phyloP scores from a whole-genome alignment of 1,140 invertebrate genomes.

The Oscheius sp. region DNA sequence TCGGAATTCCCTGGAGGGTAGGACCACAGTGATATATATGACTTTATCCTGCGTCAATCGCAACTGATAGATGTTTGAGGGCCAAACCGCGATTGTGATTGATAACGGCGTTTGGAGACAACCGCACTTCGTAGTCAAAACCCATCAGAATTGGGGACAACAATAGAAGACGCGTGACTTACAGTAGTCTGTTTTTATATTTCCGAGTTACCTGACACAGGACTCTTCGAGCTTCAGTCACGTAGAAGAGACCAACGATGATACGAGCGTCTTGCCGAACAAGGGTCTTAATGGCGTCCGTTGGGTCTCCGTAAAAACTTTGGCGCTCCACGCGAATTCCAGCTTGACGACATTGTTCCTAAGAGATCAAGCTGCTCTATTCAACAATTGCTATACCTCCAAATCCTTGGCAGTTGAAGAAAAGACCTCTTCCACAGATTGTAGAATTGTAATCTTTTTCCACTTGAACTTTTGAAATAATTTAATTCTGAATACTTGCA shows the following conservation, averaged over 20 bases:
- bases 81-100: too few species aligned
- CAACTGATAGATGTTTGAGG: background rate
- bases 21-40: conserved; percentile 5
- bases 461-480: conserved; percentile 94
- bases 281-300: conserved; percentile 83
- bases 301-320: conserved; percentile 91
- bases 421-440: conserved; percentile 98
- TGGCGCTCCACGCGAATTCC: conserved; percentile 88
- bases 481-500: conserved; percentile 71
- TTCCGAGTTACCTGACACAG: conserved; percentile 79
- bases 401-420: conserved; percentile 98
- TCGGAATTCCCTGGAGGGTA: background rate
- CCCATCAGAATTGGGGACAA: too few species aligned
- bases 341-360: conserved; percentile 82
- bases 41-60: background rate
- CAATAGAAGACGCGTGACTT: background rate
- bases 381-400: conserved; percentile 65
- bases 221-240: conserved; percentile 87
- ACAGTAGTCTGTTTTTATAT: background rate
- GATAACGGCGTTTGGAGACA: too few species aligned
- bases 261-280: conserved; percentile 86
- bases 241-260: conserved; percentile 96
- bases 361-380: background rate
- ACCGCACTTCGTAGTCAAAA: too few species aligned
- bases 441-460: conserved; percentile 91